Evolutionary conservation across 2,888 invertebrate genomes (phyloP).

Genomic region (Drosophila rubida): DNA sequence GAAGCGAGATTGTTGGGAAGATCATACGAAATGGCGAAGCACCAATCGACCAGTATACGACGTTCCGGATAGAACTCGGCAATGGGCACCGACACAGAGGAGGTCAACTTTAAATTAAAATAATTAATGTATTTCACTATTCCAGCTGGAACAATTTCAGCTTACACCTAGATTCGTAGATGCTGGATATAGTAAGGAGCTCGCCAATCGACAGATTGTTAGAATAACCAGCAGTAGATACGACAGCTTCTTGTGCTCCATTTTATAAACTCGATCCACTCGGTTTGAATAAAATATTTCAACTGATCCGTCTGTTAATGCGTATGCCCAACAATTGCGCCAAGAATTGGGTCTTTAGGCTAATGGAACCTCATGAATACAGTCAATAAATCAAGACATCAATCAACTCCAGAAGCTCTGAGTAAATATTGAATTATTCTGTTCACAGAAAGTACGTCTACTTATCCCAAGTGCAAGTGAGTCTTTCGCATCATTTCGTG

Average conservation of each 20-base stretch:
- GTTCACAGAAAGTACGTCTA: constrained; percentile 44
- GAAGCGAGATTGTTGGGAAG: constrained; percentile 74
- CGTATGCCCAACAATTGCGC: background rate
- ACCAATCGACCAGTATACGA: constrained; percentile 83
- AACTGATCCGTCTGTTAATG: constrained; percentile 51
- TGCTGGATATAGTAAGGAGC: constrained; percentile 59
- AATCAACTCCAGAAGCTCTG: constrained; percentile 29
- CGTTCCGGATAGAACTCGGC: constrained; percentile 79
- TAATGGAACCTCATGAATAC: constrained; percentile 35
- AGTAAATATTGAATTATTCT: constrained; percentile 59
- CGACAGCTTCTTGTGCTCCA: constrained; percentile 21
- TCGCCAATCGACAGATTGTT: background rate
- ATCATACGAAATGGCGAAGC: constrained; percentile 83
- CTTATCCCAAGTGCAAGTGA: constrained; percentile 25
- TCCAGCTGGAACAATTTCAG: background rate
- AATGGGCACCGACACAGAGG: constrained; percentile 82
- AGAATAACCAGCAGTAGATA: constrained; percentile 16
- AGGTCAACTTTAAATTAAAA: constrained; percentile 68
- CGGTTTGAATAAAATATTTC: constrained; percentile 14
- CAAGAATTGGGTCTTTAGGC: constrained; percentile 49
- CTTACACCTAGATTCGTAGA: constrained; percentile 68
- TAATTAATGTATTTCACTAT: background rate
- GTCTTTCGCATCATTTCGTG: constrained; percentile 29
- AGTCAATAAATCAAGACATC: constrained; percentile 67
- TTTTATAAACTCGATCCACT: constrained; percentile 32